These are phyloP conservation scores for Galemys pyrenaicus DNA, from an alignment of 2,113 vertebrate species.

Conservation along the genomic window DNA sequence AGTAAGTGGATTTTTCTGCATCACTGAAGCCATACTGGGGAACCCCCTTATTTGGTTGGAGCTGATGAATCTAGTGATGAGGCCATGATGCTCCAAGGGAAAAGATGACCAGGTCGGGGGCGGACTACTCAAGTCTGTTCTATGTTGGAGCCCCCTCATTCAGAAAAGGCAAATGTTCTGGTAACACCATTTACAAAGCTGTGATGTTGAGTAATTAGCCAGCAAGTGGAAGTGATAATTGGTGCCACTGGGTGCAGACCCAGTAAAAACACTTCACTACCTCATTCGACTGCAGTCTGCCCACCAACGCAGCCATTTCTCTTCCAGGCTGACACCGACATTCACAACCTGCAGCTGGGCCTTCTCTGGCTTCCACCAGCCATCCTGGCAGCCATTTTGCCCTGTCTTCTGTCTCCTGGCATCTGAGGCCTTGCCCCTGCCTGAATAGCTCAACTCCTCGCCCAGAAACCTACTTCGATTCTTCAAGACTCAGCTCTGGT, in stretches of 20 bases:
- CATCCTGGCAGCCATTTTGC: neutral
- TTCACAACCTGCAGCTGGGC: neutral
- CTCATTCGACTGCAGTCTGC: neutral
- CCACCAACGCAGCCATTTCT: neutral
- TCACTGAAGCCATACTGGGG: neutral
- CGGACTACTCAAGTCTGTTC: neutral
- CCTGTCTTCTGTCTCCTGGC: fast-evolving
- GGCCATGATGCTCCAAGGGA: neutral
- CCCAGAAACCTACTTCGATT: neutral
- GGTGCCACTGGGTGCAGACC: neutral
- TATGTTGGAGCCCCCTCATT: neutral
- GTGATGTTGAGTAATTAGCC: neutral
- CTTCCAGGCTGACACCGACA: neutral
- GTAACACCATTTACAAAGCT: neutral
- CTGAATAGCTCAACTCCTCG: neutral
- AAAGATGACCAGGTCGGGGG: neutral
- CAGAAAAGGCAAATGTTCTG: neutral
- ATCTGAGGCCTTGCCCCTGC: neutral
- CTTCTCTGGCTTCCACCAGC: neutral
- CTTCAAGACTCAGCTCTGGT: neutral
- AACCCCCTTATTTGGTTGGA: neutral
- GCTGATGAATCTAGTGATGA: neutral
- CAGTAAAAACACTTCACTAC: neutral
- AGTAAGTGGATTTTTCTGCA: neutral
- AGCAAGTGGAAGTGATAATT: neutral